A percentile compares a stretch with the other conserved stretches of the same genome.
Evolutionary conservation across 1,140 invertebrate species (phyloP).

Genomic region (Thereuonema tuberculata): DNA sequence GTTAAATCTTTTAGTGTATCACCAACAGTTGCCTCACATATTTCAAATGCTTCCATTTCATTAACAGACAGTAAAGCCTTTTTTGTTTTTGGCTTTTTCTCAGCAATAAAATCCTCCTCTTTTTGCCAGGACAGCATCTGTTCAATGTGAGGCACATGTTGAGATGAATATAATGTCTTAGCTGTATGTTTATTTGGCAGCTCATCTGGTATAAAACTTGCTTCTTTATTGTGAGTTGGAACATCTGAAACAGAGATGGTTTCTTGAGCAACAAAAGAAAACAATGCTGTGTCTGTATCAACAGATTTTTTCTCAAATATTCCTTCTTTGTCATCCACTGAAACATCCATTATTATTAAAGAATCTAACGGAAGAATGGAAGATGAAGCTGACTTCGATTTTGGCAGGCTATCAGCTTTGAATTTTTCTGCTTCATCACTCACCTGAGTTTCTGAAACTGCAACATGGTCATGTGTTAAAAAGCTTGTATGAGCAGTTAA

Average conservation of each 20-base stretch:
- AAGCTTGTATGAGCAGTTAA: constrained; percentile 7
- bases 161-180: neutral
- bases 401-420: neutral
- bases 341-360: constrained; percentile 17
- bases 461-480: constrained; percentile 13
- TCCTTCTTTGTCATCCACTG: constrained; percentile 16
- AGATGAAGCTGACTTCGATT: constrained; percentile 13
- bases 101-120: constrained; percentile 9
- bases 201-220: neutral
- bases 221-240: neutral
- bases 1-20: neutral
- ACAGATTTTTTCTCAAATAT: neutral
- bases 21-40: neutral
- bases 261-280: neutral
- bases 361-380: constrained; percentile 14
- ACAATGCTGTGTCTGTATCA: too few species aligned
- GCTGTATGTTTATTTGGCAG: neutral
- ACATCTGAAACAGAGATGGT: neutral
- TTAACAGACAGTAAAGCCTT: constrained; percentile 13
- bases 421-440: constrained; percentile 8
- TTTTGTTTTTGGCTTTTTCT: constrained; percentile 11
- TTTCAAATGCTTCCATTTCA: constrained; percentile 10
- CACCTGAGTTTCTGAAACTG: constrained; percentile 13
- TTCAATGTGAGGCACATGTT: neutral
- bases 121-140: neutral